A percentile compares a stretch with the other conserved stretches of the same genome.
phyloP scores from a whole-genome alignment of 2,113 vertebrate species.

The Oncorhynchus kisutch region DNA sequence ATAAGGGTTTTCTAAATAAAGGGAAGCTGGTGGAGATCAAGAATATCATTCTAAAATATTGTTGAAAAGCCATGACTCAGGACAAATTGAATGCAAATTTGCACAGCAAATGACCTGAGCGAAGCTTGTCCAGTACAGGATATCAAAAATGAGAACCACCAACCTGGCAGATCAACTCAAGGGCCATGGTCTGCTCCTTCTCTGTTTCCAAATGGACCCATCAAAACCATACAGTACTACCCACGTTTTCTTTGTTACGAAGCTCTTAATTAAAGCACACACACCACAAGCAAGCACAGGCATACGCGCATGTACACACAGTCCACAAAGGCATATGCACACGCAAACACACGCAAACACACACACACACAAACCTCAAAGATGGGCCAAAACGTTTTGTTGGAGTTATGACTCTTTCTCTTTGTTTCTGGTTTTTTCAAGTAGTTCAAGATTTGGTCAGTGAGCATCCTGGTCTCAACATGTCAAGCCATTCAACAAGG shows the following conservation, averaged over 20 bases:
- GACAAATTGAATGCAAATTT: constrained; percentile 87
- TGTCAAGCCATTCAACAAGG: neutral
- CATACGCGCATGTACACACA: no score
- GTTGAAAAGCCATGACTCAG: constrained; percentile 83
- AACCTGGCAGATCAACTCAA: constrained; percentile 91
- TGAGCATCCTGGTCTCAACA: neutral
- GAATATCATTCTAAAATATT: constrained; percentile 99
- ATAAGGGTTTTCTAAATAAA: neutral
- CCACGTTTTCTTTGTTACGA: neutral
- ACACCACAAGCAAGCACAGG: no score
- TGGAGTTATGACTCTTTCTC: no score
- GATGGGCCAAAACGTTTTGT: no score
- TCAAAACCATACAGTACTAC: constrained; percentile 15
- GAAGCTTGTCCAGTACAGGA: constrained; percentile 75
- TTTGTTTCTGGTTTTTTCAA: no score
- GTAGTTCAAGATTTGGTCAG: no score
- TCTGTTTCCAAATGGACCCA: constrained; percentile 76
- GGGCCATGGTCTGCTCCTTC: constrained; percentile 76
- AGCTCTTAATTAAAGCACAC: no score
- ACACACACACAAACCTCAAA: neutral
- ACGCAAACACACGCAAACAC: neutral
- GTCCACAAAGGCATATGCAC: no score
- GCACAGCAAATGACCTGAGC: constrained; percentile 83
- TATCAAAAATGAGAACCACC: constrained; percentile 90
- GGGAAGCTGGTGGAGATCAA: constrained; percentile 53